A percentile compares a stretch with the other conserved stretches of the same genome.
These are phyloP conservation scores for Cenopis cana DNA, from an alignment of 2,888 invertebrate species.

Conservation along the genomic window DNA sequence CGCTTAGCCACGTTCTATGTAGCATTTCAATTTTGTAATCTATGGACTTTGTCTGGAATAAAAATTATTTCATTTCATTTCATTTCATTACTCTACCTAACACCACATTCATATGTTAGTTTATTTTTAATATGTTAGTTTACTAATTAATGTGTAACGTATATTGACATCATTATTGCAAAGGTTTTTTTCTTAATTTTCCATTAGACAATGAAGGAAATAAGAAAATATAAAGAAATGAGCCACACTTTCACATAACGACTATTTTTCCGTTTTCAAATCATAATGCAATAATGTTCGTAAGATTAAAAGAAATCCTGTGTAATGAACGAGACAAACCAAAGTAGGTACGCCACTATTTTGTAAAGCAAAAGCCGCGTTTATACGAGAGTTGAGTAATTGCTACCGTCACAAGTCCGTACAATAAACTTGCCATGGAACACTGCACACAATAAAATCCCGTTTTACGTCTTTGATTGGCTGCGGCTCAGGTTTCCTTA, in stretches of 20 bases:
- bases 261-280: background rate
- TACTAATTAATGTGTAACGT: no score
- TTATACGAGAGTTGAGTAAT: constrained; percentile 78
- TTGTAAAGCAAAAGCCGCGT: constrained; percentile 52
- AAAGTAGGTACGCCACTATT: constrained; percentile 19
- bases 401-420: constrained; percentile 76
- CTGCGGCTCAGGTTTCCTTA: constrained; percentile 75
- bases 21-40: no score
- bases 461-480: constrained; percentile 83
- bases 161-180: no score
- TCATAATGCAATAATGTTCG: background rate
- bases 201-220: no score
- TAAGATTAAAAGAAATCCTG: constrained; percentile 13
- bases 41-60: no score
- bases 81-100: no score
- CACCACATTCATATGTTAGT: no score
- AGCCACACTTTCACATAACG: background rate
- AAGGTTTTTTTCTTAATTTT: no score
- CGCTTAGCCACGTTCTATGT: background rate
- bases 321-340: constrained; percentile 15
- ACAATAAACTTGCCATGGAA: constrained; percentile 80
- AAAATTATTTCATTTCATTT: no score
- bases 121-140: no score
- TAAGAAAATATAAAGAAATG: no score
- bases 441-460: constrained; percentile 81